A percentile compares a stretch with the other conserved stretches of the same genome.
phyloP scores from a whole-genome alignment of 2,113 vertebrate species.

The Morone chrysops region DNA sequence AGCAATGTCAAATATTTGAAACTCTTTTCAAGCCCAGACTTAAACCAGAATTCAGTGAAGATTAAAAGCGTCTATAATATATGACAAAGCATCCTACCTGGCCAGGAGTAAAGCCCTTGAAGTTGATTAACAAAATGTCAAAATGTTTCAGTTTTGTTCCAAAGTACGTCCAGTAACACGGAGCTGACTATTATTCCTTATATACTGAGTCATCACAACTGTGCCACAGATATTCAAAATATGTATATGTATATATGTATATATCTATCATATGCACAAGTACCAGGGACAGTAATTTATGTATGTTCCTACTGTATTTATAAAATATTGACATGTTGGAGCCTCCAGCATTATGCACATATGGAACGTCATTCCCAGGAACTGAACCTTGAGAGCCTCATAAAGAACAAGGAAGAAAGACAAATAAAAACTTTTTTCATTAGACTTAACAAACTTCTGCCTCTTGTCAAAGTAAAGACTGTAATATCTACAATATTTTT shows the following conservation, averaged over 20 bases:
- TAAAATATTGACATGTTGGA: conserved; percentile 5
- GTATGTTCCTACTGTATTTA: conserved; percentile 8
- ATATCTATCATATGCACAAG: conserved; percentile 7
- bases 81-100: neutral
- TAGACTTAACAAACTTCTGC: neutral
- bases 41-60: neutral
- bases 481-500: neutral
- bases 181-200: neutral
- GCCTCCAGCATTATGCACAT: conserved; percentile 17
- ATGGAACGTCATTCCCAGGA: neutral
- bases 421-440: neutral
- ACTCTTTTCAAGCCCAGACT: neutral
- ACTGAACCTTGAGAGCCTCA: neutral
- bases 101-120: neutral
- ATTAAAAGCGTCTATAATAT: neutral
- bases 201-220: conserved; percentile 1
- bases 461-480: conserved; percentile 3
- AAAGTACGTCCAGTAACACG: neutral
- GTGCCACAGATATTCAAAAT: neutral
- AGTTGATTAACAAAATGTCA: conserved; percentile 20
- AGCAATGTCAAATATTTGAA: neutral
- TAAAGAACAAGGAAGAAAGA: neutral
- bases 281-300: conserved; percentile 1
- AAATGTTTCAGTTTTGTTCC: neutral
- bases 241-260: no score